phyloP scores from a whole-genome alignment of 2,888 invertebrate genomes.

The Idaea straminata region DNA sequence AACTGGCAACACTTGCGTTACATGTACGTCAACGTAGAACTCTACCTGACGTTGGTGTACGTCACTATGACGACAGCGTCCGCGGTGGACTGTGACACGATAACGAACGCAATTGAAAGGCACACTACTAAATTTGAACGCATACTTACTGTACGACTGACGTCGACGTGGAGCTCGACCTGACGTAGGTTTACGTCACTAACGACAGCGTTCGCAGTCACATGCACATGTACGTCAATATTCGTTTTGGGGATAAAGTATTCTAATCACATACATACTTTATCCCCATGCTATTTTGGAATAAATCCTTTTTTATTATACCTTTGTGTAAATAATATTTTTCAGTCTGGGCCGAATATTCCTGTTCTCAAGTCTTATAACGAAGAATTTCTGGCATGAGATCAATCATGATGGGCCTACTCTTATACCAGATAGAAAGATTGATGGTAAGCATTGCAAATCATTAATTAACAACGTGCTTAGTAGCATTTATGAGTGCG shows the following conservation, averaged over 20 bases:
- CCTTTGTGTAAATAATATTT: slow-evolving; percentile 8
- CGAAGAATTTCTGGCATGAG: slow-evolving; percentile 50
- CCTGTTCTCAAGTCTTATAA: slow-evolving; percentile 43
- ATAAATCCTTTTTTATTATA: no score
- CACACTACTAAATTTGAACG: no score
- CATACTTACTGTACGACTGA: no score
- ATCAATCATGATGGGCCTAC: slow-evolving; percentile 61
- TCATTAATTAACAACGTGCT: background rate
- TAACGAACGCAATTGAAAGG: slow-evolving; percentile 62
- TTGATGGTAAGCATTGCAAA: background rate
- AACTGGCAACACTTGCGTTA: slow-evolving; percentile 42
- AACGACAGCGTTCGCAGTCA: no score
- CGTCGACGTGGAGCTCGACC: no score
- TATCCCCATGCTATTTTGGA: no score
- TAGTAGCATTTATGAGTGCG: no score
- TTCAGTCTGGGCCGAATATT: slow-evolving; percentile 54
- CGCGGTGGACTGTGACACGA: slow-evolving; percentile 71
- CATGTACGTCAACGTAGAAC: slow-evolving; percentile 64
- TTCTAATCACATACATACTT: no score
- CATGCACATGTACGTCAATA: no score
- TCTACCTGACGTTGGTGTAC: slow-evolving; percentile 81
- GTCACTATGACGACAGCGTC: slow-evolving; percentile 79
- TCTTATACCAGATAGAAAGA: slow-evolving; percentile 23
- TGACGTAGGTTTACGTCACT: no score
- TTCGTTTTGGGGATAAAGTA: no score